Evolutionary conservation across 2,113 vertebrate species (phyloP).

Genomic region (Axis porcinus): DNA sequence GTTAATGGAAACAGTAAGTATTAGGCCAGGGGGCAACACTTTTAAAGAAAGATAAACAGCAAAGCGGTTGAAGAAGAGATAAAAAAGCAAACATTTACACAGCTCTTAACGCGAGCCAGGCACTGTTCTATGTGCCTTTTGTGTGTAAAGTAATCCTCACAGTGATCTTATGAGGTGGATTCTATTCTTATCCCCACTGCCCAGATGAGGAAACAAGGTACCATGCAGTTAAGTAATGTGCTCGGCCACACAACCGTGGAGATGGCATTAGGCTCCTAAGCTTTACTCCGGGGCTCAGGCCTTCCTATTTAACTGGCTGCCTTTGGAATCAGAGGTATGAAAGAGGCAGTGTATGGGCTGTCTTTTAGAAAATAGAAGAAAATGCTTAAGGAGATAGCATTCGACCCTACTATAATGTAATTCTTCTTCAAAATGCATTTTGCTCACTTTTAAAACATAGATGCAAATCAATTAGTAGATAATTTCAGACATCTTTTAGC

Average conservation of each 20-base stretch:
- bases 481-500: background rate
- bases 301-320: background rate
- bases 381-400: background rate
- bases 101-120: background rate
- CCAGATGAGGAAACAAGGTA: background rate
- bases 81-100: background rate
- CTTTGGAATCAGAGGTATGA: background rate
- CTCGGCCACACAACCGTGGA: background rate
- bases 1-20: background rate
- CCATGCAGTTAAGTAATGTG: background rate
- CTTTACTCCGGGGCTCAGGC: background rate
- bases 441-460: background rate
- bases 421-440: background rate
- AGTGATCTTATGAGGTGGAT: background rate
- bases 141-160: background rate
- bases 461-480: background rate
- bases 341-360: background rate
- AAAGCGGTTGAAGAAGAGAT: background rate
- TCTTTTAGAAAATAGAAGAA: background rate
- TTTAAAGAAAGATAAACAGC: constrained; percentile 2
- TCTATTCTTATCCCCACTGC: background rate
- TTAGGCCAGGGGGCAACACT: background rate
- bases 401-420: background rate
- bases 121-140: background rate
- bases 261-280: background rate